These are phyloP conservation scores for Hippocampus comes DNA, from an alignment of 2,113 vertebrate species.

Conservation along the genomic window DNA sequence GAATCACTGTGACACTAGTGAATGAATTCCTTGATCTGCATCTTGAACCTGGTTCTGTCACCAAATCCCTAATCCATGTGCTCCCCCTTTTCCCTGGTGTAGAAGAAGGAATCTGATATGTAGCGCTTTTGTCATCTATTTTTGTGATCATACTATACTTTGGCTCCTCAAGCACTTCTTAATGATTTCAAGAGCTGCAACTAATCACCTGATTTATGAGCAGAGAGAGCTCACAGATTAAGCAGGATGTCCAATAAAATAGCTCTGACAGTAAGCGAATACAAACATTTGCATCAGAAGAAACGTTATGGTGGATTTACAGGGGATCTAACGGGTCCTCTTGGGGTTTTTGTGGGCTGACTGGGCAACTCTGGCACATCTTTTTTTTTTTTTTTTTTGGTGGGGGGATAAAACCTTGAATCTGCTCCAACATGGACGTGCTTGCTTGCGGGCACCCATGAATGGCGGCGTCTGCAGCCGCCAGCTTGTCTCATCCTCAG, in stretches of 20 bases:
- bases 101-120: not conserved
- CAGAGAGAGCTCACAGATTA: not conserved
- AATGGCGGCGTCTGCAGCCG: slow-evolving; percentile 43
- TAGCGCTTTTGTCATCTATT: too few relatives aligned
- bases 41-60: not conserved
- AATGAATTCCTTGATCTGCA: not conserved
- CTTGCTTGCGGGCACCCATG: slow-evolving; percentile 31
- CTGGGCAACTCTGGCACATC: slow-evolving; percentile 31
- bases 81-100: not conserved
- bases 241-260: not conserved
- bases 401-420: slow-evolving; percentile 42
- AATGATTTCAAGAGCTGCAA: not conserved
- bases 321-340: not conserved
- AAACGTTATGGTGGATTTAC: not conserved
- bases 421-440: slow-evolving; percentile 30
- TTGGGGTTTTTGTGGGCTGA: slow-evolving; percentile 19
- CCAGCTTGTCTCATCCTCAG: slow-evolving; percentile 52
- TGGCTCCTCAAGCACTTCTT: not conserved
- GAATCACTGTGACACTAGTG: not conserved
- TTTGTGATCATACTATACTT: not conserved
- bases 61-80: not conserved
- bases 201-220: not conserved
- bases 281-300: not conserved
- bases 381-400: slow-evolving; percentile 33
- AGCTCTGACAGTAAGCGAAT: not conserved